phyloP scores from a whole-genome alignment of 2,888 invertebrate species.

The Leptothorax acervorum region DNA sequence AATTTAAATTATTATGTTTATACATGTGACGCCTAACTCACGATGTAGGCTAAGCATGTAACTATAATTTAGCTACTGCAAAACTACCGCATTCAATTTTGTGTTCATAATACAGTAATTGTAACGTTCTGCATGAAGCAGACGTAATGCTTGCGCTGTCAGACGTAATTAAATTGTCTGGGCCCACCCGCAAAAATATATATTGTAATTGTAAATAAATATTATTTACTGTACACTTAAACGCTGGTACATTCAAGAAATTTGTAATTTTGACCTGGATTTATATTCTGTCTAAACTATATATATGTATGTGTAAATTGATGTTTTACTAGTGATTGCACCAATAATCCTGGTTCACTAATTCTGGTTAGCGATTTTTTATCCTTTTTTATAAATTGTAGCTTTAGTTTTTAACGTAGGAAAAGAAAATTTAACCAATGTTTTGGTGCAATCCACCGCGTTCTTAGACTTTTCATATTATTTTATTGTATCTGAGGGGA shows the following conservation, averaged over 20 bases:
- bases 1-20: constrained; percentile 55
- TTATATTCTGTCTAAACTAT: constrained; percentile 49
- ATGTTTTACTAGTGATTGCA: constrained; percentile 40
- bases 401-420: constrained; percentile 18
- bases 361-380: constrained; percentile 3
- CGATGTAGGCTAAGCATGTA: not conserved
- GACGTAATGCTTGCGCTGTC: not conserved
- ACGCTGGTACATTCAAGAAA: constrained; percentile 66
- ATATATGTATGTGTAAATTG: constrained; percentile 63
- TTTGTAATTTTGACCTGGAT: constrained; percentile 62
- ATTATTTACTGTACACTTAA: constrained; percentile 81
- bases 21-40: not conserved
- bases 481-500: constrained; percentile 24
- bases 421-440: constrained; percentile 16
- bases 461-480: not conserved
- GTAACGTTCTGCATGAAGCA: constrained; percentile 44
- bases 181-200: constrained; percentile 71
- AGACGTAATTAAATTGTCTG: constrained; percentile 61
- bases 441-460: constrained; percentile 34
- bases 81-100: constrained; percentile 36
- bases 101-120: constrained; percentile 44
- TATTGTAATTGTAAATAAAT: constrained; percentile 83
- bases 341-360: not conserved
- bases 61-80: constrained; percentile 32
- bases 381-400: not conserved